These are phyloP conservation scores for Campylomormyrus numenius DNA, from an alignment of 2,113 vertebrate genomes.

Conservation along the genomic window DNA sequence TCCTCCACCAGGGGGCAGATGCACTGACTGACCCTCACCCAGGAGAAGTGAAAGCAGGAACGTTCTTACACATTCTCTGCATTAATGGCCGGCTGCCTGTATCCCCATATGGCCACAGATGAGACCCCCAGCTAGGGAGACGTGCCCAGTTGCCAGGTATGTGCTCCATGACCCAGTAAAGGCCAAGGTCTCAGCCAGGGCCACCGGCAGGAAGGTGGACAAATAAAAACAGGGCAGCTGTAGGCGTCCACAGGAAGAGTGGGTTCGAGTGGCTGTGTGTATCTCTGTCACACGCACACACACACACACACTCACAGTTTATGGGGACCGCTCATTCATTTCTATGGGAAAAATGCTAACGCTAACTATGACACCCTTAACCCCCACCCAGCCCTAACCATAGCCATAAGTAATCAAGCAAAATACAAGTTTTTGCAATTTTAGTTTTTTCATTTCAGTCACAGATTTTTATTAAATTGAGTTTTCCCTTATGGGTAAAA, in stretches of 20 bases:
- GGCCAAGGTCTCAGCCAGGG: not conserved
- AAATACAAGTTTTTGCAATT: too few relatives aligned
- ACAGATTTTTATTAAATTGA: too few relatives aligned
- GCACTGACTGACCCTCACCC: not conserved
- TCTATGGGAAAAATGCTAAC: too few relatives aligned
- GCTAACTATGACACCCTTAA: too few relatives aligned
- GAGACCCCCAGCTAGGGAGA: not conserved
- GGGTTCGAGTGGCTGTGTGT: not conserved
- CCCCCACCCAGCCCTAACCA: too few relatives aligned
- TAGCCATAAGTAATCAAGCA: too few relatives aligned
- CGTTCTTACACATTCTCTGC: not conserved
- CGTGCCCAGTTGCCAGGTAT: not conserved
- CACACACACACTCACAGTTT: not conserved
- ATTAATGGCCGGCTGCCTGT: not conserved
- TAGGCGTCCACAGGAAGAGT: not conserved
- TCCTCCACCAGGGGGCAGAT: not conserved
- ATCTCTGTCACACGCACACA: too few relatives aligned
- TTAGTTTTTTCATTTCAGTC: too few relatives aligned
- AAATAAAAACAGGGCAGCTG: not conserved
- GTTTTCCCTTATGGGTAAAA: too few relatives aligned
- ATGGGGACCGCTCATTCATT: too few relatives aligned
- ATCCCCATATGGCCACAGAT: not conserved
- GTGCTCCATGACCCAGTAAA: not conserved
- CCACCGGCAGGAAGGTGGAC: not conserved
- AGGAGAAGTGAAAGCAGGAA: not conserved